These are phyloP conservation scores for Planiliza haematocheilus DNA, from an alignment of 2,113 vertebrate genomes.

Conservation along the genomic window DNA sequence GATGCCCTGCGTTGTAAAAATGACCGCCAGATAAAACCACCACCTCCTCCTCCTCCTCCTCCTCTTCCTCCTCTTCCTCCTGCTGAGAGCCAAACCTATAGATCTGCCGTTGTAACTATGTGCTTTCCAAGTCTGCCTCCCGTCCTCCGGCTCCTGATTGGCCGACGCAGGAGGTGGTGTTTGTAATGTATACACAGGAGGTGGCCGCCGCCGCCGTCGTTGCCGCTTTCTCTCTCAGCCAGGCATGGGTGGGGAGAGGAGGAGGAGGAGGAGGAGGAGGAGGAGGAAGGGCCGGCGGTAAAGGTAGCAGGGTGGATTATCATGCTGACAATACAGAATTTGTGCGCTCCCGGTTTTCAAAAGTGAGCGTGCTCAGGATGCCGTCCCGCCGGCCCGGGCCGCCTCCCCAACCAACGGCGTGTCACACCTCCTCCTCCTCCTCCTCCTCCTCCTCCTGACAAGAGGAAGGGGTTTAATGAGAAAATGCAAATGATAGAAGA, in stretches of 20 bases:
- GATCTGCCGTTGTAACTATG: constrained; percentile 80
- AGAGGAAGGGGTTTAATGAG: constrained; percentile 46
- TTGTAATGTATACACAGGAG: constrained; percentile 76
- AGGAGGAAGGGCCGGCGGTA: background rate
- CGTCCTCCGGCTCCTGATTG: constrained; percentile 74
- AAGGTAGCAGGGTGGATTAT: too few relatives aligned
- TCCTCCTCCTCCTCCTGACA: too few relatives aligned
- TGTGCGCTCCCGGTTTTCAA: constrained; percentile 10
- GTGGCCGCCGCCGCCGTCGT: constrained; percentile 21
- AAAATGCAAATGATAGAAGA: constrained; percentile 54
- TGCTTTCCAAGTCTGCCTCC: constrained; percentile 80
- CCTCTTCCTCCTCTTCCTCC: constrained; percentile 35
- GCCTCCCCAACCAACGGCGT: background rate
- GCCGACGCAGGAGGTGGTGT: constrained; percentile 66
- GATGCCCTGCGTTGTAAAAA: constrained; percentile 71
- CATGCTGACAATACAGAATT: constrained; percentile 72
- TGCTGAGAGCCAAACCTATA: constrained; percentile 56
- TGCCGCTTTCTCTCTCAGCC: too few relatives aligned
- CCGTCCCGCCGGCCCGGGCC: constrained; percentile 5
- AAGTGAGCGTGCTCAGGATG: constrained; percentile 3
- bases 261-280: constrained; percentile 1
- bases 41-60: background rate
- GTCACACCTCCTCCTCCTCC: constrained; percentile 21
- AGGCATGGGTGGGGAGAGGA: constrained; percentile 40
- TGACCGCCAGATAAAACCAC: constrained; percentile 46